A percentile compares a stretch with the other conserved stretches of the same genome.
Evolutionary conservation across 2,888 invertebrate genomes (phyloP).

Genomic region (Trilocha varians): DNA sequence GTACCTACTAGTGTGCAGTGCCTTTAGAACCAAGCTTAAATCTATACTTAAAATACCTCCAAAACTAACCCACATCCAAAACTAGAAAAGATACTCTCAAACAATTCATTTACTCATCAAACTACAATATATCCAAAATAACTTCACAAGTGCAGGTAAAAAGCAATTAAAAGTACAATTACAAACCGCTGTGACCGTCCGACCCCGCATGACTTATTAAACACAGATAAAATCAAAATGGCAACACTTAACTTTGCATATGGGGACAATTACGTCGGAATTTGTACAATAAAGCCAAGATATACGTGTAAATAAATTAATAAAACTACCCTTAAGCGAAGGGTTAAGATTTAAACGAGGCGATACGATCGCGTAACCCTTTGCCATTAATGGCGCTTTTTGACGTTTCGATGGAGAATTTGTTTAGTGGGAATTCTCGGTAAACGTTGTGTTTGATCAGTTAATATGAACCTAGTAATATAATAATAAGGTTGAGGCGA

Average conservation of each 20-base stretch:
- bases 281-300: slow-evolving; percentile 50
- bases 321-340: slow-evolving; percentile 55
- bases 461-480: too few relatives aligned
- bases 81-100: too few relatives aligned
- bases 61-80: too few relatives aligned
- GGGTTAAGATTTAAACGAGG: slow-evolving; percentile 56
- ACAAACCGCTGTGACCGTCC: background rate
- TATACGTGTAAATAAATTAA: slow-evolving; percentile 68
- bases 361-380: slow-evolving; percentile 52
- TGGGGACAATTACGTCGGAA: slow-evolving; percentile 57
- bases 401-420: background rate
- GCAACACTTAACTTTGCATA: slow-evolving; percentile 63
- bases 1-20: too few relatives aligned
- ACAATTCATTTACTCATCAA: background rate
- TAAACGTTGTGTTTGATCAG: too few relatives aligned
- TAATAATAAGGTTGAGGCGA: too few relatives aligned
- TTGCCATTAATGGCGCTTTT: slow-evolving; percentile 5
- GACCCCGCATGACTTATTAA: slow-evolving; percentile 44
- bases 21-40: too few relatives aligned
- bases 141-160: background rate
- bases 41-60: too few relatives aligned
- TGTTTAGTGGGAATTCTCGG: background rate
- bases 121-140: background rate
- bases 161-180: background rate
- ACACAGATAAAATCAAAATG: slow-evolving; percentile 50